A percentile compares a stretch with the other conserved stretches of the same genome.
phyloP scores from a whole-genome alignment of 2,113 vertebrate genomes.

The Hydropotes inermis region DNA sequence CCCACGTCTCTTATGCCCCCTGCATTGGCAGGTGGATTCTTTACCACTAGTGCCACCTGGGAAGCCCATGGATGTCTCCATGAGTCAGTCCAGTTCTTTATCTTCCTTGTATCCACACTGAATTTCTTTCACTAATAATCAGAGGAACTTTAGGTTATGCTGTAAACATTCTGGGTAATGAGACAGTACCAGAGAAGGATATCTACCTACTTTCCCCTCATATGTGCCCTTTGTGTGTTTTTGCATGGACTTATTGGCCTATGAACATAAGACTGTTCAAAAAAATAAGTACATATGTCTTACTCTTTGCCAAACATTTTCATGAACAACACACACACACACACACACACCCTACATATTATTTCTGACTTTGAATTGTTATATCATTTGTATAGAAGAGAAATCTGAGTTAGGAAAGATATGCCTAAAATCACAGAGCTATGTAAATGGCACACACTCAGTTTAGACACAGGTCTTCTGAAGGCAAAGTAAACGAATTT shows the following conservation, averaged over 20 bases:
- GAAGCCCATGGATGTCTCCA: neutral
- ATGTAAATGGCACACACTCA: neutral
- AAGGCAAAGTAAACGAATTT: neutral
- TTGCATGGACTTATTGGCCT: neutral
- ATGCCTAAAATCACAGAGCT: neutral
- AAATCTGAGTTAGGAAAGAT: neutral
- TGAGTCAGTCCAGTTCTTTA: neutral
- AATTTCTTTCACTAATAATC: neutral
- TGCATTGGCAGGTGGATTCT: neutral
- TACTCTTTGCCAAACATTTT: neutral
- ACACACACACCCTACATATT: neutral
- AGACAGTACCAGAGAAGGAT: neutral
- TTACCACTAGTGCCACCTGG: neutral
- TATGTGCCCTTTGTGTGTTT: neutral
- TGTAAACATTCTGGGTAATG: neutral
- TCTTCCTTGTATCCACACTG: neutral
- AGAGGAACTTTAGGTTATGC: neutral
- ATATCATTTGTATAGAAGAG: neutral
- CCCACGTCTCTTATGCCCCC: neutral
- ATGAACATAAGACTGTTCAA: neutral
- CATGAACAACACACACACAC: neutral
- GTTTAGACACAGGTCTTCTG: neutral
- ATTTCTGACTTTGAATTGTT: conserved; percentile 6
- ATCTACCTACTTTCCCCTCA: neutral
- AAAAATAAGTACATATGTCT: neutral